These are phyloP conservation scores for Spinus pinus DNA, from an alignment of 2,797 vertebrate genomes.

Conservation along the genomic window DNA sequence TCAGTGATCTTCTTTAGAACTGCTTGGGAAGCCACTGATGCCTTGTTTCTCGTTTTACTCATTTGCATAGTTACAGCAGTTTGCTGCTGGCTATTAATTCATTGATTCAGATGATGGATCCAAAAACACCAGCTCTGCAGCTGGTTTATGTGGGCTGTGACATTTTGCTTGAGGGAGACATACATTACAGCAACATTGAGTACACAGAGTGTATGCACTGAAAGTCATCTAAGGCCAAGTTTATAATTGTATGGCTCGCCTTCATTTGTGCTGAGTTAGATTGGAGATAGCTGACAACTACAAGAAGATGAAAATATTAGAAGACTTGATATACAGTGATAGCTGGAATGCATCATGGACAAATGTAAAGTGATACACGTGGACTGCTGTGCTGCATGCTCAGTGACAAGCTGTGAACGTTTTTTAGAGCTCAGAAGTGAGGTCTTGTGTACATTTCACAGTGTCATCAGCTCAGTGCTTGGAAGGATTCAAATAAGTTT, in stretches of 20 bases:
- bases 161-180: background rate
- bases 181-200: background rate
- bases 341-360: background rate
- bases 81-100: background rate
- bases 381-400: background rate
- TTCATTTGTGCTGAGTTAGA: background rate
- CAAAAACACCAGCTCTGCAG: background rate
- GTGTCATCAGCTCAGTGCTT: background rate
- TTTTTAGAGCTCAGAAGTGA: background rate
- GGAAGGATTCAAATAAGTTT: fast-evolving
- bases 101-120: background rate
- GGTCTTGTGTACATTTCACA: background rate
- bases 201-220: background rate
- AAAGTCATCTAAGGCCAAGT: background rate
- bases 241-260: background rate
- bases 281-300: background rate
- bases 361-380: fast-evolving
- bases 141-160: background rate
- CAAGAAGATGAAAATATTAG: background rate
- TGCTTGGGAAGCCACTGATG: background rate
- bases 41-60: background rate
- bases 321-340: background rate
- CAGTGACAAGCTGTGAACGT: background rate
- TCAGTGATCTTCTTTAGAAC: background rate
- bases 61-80: background rate